A percentile compares a stretch with the other conserved stretches of the same genome.
These are phyloP conservation scores for Nasonia oneida DNA, from an alignment of 2,888 invertebrate genomes.

Conservation along the genomic window DNA sequence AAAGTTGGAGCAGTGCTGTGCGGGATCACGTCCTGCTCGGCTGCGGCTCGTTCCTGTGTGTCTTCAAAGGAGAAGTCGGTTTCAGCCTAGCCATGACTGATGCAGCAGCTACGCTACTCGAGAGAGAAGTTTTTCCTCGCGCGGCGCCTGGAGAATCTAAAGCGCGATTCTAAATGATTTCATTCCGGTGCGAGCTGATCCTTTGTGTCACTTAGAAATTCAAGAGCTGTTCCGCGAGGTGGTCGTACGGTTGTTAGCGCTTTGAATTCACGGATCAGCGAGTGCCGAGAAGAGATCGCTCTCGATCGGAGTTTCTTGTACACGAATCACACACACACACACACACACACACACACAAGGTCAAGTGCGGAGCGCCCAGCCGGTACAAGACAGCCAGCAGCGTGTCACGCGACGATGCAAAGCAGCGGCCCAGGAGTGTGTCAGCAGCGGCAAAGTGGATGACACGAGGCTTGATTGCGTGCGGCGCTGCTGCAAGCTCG, in stretches of 20 bases:
- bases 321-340: neutral
- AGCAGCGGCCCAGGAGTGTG: neutral
- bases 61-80: constrained; percentile 27
- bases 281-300: neutral
- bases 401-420: constrained; percentile 11
- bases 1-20: neutral
- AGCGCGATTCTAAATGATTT: neutral
- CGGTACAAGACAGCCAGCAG: neutral
- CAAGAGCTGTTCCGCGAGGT: neutral
- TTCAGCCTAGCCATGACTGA: neutral
- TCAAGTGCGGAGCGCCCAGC: neutral
- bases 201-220: neutral
- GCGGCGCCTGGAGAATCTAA: neutral
- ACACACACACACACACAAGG: neutral
- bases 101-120: neutral
- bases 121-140: neutral
- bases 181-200: neutral
- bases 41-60: constrained; percentile 26
- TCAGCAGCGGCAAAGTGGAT: constrained; percentile 8
- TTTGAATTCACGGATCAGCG: neutral
- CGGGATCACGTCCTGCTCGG: constrained; percentile 17
- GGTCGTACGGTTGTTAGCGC: neutral
- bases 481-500: neutral
- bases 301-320: neutral
- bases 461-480: constrained; percentile 32